Percentiles rank a stretch among this genome's conserved stretches.
These are phyloP conservation scores for Probaryconus sp. DNA, from an alignment of 1,140 invertebrate species.

Conservation along the genomic window DNA sequence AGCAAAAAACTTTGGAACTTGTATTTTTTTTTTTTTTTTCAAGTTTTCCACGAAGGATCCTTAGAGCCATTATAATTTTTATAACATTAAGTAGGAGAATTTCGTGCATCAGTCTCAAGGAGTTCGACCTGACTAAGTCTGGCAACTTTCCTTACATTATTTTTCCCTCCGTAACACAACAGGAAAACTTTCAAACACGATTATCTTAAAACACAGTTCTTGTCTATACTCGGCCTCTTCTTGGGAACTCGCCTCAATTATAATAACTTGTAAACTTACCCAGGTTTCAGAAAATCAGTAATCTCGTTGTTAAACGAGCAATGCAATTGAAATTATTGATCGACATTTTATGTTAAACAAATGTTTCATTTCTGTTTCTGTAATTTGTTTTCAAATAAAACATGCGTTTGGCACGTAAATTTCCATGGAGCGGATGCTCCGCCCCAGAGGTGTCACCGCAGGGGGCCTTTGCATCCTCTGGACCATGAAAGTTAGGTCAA, in stretches of 20 bases:
- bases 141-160: slow-evolving; percentile 17
- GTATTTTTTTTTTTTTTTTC: too few species aligned
- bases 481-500: too few species aligned
- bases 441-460: slow-evolving; percentile 20
- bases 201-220: slow-evolving; percentile 13
- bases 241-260: neutral
- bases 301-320: neutral
- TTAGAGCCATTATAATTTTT: slow-evolving; percentile 23
- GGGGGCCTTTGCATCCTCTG: slow-evolving; percentile 14
- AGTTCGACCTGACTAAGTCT: slow-evolving; percentile 12
- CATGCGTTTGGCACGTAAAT: slow-evolving; percentile 33
- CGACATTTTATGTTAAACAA: slow-evolving; percentile 19
- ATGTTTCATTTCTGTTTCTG: too few species aligned
- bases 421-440: slow-evolving; percentile 40
- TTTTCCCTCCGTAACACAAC: slow-evolving; percentile 11
- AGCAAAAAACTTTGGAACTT: too few species aligned
- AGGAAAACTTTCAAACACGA: slow-evolving; percentile 15
- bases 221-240: neutral
- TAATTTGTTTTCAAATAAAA: slow-evolving; percentile 20
- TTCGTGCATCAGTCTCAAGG: slow-evolving; percentile 14
- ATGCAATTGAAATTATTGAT: slow-evolving; percentile 10
- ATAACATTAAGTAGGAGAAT: slow-evolving; percentile 15
- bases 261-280: slow-evolving; percentile 13
- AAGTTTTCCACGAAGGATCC: neutral
- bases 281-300: neutral